Percentiles rank a stretch among this genome's conserved stretches.
These are phyloP conservation scores for Osmerus mordax DNA, from an alignment of 2,113 vertebrate species.

Conservation along the genomic window DNA sequence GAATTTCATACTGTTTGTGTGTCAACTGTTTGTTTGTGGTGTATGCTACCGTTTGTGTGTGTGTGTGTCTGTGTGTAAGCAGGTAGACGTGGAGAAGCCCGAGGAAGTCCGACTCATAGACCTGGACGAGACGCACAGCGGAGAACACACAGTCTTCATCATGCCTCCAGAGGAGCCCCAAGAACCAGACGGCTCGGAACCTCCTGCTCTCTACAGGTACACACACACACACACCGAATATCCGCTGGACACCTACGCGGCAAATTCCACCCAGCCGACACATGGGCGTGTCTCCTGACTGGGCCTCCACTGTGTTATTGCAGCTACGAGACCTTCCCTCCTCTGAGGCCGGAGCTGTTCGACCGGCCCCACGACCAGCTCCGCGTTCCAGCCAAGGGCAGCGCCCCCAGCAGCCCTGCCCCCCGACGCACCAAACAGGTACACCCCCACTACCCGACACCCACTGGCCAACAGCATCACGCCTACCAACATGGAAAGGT, in stretches of 20 bases:
- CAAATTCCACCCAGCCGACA: background rate
- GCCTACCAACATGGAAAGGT: background rate
- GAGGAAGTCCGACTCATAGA: constrained; percentile 81
- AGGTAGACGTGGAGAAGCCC: constrained; percentile 86
- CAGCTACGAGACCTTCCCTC: constrained; percentile 88
- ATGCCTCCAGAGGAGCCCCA: constrained; percentile 86
- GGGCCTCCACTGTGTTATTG: background rate
- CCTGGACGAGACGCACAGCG: constrained; percentile 82
- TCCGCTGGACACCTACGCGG: too few relatives aligned
- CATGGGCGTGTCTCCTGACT: background rate
- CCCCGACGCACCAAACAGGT: constrained; percentile 93
- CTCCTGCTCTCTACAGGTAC: constrained; percentile 79
- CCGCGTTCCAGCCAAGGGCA: constrained; percentile 76
- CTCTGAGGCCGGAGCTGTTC: constrained; percentile 78
- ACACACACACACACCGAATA: constrained; percentile 2
- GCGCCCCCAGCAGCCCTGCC: constrained; percentile 88
- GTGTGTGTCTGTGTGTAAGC: constrained; percentile 17
- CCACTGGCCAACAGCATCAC: background rate
- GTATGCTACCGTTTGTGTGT: background rate
- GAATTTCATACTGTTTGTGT: background rate
- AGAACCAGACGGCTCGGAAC: constrained; percentile 73
- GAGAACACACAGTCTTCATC: constrained; percentile 92
- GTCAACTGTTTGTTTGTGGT: background rate
- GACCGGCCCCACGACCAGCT: constrained; percentile 82
- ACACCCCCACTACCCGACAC: background rate